Base-by-base conservation (phyloP, 2,888 invertebrate species). In the Drosophila aldrichi region DNA sequence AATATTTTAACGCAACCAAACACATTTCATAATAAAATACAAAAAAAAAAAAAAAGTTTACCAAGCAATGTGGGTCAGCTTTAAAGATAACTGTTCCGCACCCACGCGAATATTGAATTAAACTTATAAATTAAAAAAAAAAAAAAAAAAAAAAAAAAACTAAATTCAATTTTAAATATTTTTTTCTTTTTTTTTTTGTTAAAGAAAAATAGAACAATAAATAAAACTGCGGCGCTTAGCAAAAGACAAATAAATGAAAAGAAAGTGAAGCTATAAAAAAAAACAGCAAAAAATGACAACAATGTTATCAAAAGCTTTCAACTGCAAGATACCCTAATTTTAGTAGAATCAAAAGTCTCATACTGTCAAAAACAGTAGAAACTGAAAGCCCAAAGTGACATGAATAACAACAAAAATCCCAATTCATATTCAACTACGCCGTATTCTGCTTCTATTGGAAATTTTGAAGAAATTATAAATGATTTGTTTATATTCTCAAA, bases 161-260 rank as follows among this genome's bases (percentile, higher is more conserved):
- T 51, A 68, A 60, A 69, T 52, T 36, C 5, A 58, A 41, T 36
- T 16, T 59, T 14, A n/a, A 43, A 9, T 22, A 1, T 20, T 25
- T 6, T 29, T 56, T 29, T 0, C 12, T 7, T 36, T 41, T 49
- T 29, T 1, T 41, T 3, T 36, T 41, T 49, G 22, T 1, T 41
- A 2, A 2, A 32, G 14, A 2, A 3, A 77, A 68, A 71, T 22
- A 61, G 58, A 65, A 52, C 67, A 74, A 60, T 20, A 22, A 61
- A 59, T 41, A 70, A 76, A 85, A 68, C 16, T 81, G 82, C 84
- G 75, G 44, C 57, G 85, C 67, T 67, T 36, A 54, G 75, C 79
- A 18, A 81, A 84, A 77, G 51, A 66, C 64, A 58, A 52, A 29
- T 8, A 18, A 49, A 51, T 29, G 7, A 51, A 64, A 65, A 65